Evolutionary conservation across 2,113 vertebrate genomes (phyloP).

Genomic region (Austrofundulus limnaeus): DNA sequence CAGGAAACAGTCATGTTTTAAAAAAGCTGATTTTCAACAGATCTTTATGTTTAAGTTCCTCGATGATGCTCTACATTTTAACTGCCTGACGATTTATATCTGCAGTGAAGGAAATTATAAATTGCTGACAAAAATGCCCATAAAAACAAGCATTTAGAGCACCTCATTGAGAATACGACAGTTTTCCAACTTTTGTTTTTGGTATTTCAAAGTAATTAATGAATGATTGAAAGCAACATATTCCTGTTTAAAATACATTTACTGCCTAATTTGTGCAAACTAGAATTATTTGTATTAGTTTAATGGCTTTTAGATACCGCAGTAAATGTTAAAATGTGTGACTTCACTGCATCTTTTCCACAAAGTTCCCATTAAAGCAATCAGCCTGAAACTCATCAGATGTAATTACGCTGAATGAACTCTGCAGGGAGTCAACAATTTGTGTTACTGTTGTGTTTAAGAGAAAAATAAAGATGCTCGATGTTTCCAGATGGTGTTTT

Average conservation of each 20-base stretch:
- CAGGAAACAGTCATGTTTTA: no score
- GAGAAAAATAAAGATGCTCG: background rate
- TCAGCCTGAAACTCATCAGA: background rate
- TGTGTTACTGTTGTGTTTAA: slow-evolving; percentile 2
- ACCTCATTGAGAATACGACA: background rate
- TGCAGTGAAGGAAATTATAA: no score
- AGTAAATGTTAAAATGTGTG: background rate
- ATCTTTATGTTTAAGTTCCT: no score
- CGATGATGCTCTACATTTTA: no score
- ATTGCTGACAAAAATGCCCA: no score
- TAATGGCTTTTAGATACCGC: background rate
- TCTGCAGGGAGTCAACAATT: slow-evolving; percentile 6
- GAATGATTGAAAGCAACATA: background rate
- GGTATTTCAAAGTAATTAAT: background rate
- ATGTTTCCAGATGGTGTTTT: slow-evolving; percentile 47
- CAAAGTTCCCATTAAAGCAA: background rate
- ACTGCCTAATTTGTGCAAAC: background rate
- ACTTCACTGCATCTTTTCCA: background rate
- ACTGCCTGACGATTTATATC: no score
- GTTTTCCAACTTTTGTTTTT: no score
- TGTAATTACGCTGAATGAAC: background rate
- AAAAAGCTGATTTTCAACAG: no score
- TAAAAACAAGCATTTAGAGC: no score
- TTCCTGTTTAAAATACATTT: background rate
- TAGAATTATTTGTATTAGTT: background rate